Evolutionary conservation across 2,888 invertebrate species (phyloP), one percentile per base, ranked within the genome.

Genomic region (Troides helena): DNA sequence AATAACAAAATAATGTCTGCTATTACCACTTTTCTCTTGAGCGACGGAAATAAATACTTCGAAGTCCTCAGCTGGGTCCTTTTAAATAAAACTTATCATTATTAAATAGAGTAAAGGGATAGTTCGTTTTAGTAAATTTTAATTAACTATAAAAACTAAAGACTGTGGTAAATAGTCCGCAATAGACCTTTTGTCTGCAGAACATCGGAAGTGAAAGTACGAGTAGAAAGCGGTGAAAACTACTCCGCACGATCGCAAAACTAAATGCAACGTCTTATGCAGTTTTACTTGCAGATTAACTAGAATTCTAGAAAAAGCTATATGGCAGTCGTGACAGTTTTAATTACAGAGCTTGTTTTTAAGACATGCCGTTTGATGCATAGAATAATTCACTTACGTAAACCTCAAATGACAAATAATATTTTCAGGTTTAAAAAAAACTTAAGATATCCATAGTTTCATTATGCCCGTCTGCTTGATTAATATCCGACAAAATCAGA

Each of bases 181-280:
- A 56, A 68, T 66, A 65, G 73, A 73, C 66, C 69, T 74, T 75
- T 74, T 75, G 75, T 74, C 72, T 71, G 73, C 58, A 30, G 59
- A 63, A 67, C 61, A 68, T 73, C 70, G 69, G 73, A 71, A 77
- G 77, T 76, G 77, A 77, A 76, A 76, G 76, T 76, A 69, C 70
- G 68, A 71, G 69, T 76, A 76, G 75, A 76, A 75, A 76, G 72
- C 71, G 74, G 72, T 70, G 72, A 74, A 74, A 74, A 70, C 70
- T 56, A 30, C 67, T 53, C 63, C 36, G 59, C 77, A 71, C 75
- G 73, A 68, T 73, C 79, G 76, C 72, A 76, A 71, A 76, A 79
- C 79, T 80, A 81, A 80, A 80, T 84, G 83, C 82, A 82, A 73
- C 75, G 30, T 76, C 73, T 79, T 80, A 81, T 83, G 83, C 82